Evolutionary conservation across 2,797 vertebrate species (phyloP), one percentile per base, ranked within the genome.

Genomic region (Pangasius larnaudii): DNA sequence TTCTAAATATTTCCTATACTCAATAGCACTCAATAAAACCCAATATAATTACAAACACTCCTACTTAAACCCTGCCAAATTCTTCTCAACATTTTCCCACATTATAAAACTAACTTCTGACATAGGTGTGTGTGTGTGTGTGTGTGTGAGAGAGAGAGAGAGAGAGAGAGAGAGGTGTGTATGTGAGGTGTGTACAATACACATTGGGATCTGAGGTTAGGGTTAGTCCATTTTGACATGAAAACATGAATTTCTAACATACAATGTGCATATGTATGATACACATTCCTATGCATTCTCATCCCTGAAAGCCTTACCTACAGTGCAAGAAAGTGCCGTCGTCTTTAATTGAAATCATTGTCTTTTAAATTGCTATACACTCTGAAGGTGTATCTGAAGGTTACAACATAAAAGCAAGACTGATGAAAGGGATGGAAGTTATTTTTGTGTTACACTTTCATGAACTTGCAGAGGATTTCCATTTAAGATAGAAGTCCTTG

Each of bases 401-500:
- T 27, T 75, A 42, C 30, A 53, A 56, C 51, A 33, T 10, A 69
- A 59, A 89, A 87, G 61, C 49, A 85, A 84, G 51, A 65, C 67
- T 74, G 53, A 81, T 49, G 18, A 46, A 46, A n/a, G 27, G 4
- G 22, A 83, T 36, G 4, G 27, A 39, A 81, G 8, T 22, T 56
- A 36, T 77, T 77, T 77, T 77, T 77, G 27, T 30, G 14, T 2
- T 18, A 51, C 74, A 77, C 9, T 51, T 77, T 51, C 53, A 14
- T 51, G 46, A 51, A 51, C 46, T 49, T 75, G 22, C 4, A n/a
- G 51, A 51, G 27, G 13, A 30, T 77, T 77, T 77, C 27, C 74
- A 77, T 51, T 51, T 51, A 30, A 30, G 14, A 27, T 10, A 36
- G 36, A 56, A 79, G 49, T 79, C 51, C 75, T 79, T 79, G 51